Base-by-base conservation (phyloP, 2,888 invertebrate species). In the Biston stratarius region DNA sequence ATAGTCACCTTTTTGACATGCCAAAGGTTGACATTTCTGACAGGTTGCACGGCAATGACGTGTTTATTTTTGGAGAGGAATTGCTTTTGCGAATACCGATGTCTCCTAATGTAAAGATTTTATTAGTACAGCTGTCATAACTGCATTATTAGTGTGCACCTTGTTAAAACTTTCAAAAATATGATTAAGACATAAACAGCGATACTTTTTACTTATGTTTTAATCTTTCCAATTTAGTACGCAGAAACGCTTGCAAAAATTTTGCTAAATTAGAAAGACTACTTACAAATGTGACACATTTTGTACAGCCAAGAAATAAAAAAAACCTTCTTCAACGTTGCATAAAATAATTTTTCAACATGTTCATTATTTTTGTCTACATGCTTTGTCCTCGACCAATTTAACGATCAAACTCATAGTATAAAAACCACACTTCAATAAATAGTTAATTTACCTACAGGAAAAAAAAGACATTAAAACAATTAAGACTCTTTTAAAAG, bases 11-110 rank as follows among this genome's bases (percentile, higher is more conserved):
- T 71, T 68, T 69, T 57, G 58, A 61, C 45, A 64, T 56, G 58
- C 64, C 53, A 47, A 71, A 73, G 72, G 71, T 74, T 70, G 64
- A 68, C 70, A 56, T 67, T 67, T 73, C 62, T 66, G 73, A 71
- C 70, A 70, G 64, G 64, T 69, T 64, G 34, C 60, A 62, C 40
- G 60, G 64, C 69, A 68, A 56, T 65, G 70, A 57, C 68, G 69
- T 61, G 14, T 52, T 9, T 36, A 61, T 63, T 58, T 52, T 60
- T 61, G 65, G 44, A 11, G 58, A 42, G 47, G 64, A 61, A 70
- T 75, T 61, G 48, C 51, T 9, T 14, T 53, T 49, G 36, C 24
- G 69, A 64, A 70, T 77, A 67, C 72, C 51, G 12, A 51, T 64
- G 64, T 53, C 72, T 33, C 67, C 67, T 74, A 77, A 76, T 66